A percentile compares a stretch with the other conserved stretches of the same genome.
Conservation (phyloP, 2,888 invertebrate species). For the Ophraella communa region DNA sequence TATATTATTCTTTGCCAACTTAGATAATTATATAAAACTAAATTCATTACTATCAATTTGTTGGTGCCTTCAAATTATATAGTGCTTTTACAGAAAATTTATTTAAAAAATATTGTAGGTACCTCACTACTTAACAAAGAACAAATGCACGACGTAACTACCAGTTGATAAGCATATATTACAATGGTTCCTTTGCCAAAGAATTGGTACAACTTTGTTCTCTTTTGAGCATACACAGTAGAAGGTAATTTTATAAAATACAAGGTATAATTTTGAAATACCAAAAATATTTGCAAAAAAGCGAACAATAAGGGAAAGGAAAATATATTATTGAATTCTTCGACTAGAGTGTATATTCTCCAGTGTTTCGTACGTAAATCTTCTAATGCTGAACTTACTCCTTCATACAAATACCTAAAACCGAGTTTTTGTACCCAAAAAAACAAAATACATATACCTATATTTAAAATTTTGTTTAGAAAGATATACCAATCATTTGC, state of each 20-base stretch:
- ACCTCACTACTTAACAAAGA: slow-evolving; percentile 10
- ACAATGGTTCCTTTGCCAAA: slow-evolving; percentile 19
- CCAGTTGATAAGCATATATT: slow-evolving; percentile 3
- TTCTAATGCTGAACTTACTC: slow-evolving; percentile 1
- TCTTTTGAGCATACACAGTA: slow-evolving; percentile 13
- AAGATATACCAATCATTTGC: no score
- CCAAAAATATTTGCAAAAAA: slow-evolving; percentile 19
- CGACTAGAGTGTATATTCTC: slow-evolving; percentile 2
- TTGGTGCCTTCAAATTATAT: not conserved
- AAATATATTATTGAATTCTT: slow-evolving; percentile 11
- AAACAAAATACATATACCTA: not conserved
- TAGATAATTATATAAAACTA: no score
- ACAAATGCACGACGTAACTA: not conserved
- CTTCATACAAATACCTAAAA: slow-evolving; percentile 13
- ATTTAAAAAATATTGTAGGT: not conserved
- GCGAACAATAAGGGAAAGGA: slow-evolving; percentile 11
- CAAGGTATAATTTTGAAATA: slow-evolving; percentile 19
- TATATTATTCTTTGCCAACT: no score
- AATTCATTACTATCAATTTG: no score
- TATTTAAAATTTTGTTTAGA: not conserved
- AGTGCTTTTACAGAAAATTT: not conserved
- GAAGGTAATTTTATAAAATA: slow-evolving; percentile 22
- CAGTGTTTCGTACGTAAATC: slow-evolving; percentile 14
- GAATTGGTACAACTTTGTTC: slow-evolving; percentile 9
- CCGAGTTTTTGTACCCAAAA: not conserved